Base-by-base conservation (phyloP, 1,140 invertebrate species). In the Neodiprion virginianus region DNA sequence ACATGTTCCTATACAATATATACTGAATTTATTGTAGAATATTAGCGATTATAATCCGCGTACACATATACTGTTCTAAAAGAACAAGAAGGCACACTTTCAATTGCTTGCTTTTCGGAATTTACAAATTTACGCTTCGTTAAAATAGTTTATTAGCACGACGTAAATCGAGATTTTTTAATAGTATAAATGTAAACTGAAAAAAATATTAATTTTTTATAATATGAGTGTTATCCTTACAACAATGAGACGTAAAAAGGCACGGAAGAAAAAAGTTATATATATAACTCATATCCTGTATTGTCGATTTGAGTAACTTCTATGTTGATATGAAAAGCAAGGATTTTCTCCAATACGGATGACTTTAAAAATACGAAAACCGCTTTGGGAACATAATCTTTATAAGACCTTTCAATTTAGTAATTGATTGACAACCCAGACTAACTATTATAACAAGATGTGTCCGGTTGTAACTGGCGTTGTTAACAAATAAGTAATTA, bases 121-220 rank as follows among this genome's bases (percentile, higher is more conserved):
- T 61, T 61, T 61, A 61, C 11, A 61, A 17, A 61, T 61, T 61
- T 61, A 61, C 53, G 53, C 53, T 61, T 61, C 7, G 53, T 61
- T 61, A 61, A 61, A 61, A 61, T 61, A 61, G 53, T 61, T 40
- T 61, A 61, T 61, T 61, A 61, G 53, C 53, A 61, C 53, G 53
- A 61, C 11, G 53, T 61, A 14, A 61, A 61, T 17, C 11, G n/a
- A 61, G 53, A 61, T 12, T 14, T 61, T 61, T 61, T 61, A 61
- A 61, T 40, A 40, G 11, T 61, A 17, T 61, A 14, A 12, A 61
- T 17, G 53, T 61, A n/a, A 2, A 61, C n/a, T 17, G 53, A 61
- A 61, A 61, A 53, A 61, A 9, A 7, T 61, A 61, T 8, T 0
- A 61, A 61, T 61, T 61, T 61, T 14, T 14, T 14, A 61, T 8